Conservation (phyloP, 2,113 vertebrate genomes). For the Madoqua kirkii region DNA sequence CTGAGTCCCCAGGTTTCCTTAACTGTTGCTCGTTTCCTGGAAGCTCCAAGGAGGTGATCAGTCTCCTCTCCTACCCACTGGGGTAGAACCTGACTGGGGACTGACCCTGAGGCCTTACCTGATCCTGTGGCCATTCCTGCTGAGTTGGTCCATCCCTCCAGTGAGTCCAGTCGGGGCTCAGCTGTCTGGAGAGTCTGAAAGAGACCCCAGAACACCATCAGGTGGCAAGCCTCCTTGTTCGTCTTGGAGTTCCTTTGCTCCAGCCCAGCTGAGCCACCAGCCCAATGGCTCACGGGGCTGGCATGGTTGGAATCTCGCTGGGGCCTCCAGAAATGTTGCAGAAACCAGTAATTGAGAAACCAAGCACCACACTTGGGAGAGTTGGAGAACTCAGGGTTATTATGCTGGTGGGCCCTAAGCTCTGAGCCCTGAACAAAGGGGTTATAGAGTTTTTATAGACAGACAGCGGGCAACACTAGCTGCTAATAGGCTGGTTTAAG, state of each 20-base stretch:
- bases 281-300: not conserved
- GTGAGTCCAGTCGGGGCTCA: not conserved
- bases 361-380: not conserved
- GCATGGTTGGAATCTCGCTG: rapidly evolving
- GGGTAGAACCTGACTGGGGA: not conserved
- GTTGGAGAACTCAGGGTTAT: not conserved
- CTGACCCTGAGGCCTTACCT: not conserved
- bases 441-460: not conserved
- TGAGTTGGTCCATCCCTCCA: not conserved
- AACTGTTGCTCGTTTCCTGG: not conserved
- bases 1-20: not conserved
- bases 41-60: not conserved
- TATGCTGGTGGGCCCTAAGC: not conserved
- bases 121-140: not conserved
- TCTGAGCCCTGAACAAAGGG: not conserved
- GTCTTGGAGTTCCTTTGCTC: not conserved
- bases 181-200: not conserved
- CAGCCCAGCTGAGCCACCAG: not conserved
- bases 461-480: not conserved
- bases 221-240: not conserved
- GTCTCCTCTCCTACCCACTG: not conserved
- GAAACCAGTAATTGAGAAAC: not conserved
- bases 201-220: not conserved
- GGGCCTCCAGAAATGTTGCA: not conserved
- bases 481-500: not conserved